Evolutionary conservation across 2,888 invertebrate species (phyloP).

Genomic region (Lamellibrachia columna): DNA sequence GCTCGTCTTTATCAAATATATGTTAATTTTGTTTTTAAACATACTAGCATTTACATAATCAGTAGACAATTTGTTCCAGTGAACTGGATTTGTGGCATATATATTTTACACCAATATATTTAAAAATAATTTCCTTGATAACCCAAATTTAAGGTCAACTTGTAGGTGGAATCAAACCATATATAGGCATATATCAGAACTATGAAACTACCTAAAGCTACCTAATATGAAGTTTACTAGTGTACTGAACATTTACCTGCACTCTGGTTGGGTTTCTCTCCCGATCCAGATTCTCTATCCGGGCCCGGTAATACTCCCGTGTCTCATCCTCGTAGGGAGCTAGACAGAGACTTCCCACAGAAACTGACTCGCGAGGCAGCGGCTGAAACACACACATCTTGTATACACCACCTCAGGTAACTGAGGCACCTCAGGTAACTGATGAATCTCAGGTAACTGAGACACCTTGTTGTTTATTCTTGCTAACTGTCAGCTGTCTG

Average conservation of each 20-base stretch:
- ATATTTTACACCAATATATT: too few relatives aligned
- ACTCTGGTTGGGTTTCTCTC: not conserved
- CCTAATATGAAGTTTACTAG: not conserved
- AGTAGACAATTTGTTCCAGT: too few relatives aligned
- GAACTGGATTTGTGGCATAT: too few relatives aligned
- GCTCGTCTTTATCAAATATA: too few relatives aligned
- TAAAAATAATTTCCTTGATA: too few relatives aligned
- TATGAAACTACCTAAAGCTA: not conserved
- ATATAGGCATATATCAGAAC: not conserved
- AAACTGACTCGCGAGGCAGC: not conserved
- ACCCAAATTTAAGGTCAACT: too few relatives aligned
- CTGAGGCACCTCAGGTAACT: not conserved
- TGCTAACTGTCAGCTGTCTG: too few relatives aligned
- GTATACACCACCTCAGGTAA: too few relatives aligned
- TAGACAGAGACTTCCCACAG: conserved; percentile 26
- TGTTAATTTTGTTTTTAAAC: too few relatives aligned
- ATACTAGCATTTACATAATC: too few relatives aligned
- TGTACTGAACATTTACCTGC: not conserved
- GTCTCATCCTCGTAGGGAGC: conserved; percentile 27
- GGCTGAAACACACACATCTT: not conserved
- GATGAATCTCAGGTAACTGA: too few relatives aligned
- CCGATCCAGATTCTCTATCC: not conserved
- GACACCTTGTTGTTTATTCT: too few relatives aligned
- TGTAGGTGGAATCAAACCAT: not conserved
- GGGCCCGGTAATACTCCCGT: conserved; percentile 26